These are phyloP conservation scores for Eristalis tenax DNA, from an alignment of 2,888 invertebrate genomes.

Conservation along the genomic window DNA sequence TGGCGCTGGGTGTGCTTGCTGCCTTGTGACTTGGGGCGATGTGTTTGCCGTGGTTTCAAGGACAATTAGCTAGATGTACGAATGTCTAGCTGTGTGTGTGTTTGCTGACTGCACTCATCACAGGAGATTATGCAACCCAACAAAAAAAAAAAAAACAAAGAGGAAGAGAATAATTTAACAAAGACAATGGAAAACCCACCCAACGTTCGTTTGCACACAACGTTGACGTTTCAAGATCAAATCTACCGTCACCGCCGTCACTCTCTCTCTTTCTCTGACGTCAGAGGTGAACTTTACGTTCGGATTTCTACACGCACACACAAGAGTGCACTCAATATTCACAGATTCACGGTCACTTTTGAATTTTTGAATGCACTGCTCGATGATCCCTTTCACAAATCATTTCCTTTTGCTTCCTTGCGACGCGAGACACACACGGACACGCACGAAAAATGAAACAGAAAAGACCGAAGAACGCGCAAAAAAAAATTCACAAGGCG, in stretches of 20 bases:
- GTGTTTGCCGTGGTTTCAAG: slow-evolving; percentile 60
- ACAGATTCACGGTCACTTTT: slow-evolving; percentile 62
- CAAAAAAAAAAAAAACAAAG: neutral
- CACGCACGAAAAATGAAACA: neutral
- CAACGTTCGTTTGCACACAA: slow-evolving; percentile 26
- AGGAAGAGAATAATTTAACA: too few species aligned
- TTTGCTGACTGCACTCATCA: slow-evolving; percentile 46
- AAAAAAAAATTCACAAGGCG: slow-evolving; percentile 28
- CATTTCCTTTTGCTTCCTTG: slow-evolving; percentile 2
- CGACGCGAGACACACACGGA: neutral
- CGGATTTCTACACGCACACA: neutral
- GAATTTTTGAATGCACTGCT: slow-evolving; percentile 24
- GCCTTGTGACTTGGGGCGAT: slow-evolving; percentile 40
- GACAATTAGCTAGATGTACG: slow-evolving; percentile 55
- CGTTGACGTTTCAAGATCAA: slow-evolving; percentile 64
- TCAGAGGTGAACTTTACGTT: slow-evolving; percentile 37
- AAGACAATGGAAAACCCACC: neutral
- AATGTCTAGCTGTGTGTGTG: too few species aligned
- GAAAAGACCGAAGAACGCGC: neutral
- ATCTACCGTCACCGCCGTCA: slow-evolving; percentile 65
- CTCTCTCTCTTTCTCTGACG: slow-evolving; percentile 45
- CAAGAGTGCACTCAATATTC: neutral
- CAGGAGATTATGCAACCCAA: slow-evolving; percentile 60
- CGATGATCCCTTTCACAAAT: neutral
- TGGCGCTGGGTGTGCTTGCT: neutral